These are phyloP conservation scores for Paramormyrops hopkinsi DNA, from an alignment of 2,797 vertebrate genomes.

Conservation along the genomic window DNA sequence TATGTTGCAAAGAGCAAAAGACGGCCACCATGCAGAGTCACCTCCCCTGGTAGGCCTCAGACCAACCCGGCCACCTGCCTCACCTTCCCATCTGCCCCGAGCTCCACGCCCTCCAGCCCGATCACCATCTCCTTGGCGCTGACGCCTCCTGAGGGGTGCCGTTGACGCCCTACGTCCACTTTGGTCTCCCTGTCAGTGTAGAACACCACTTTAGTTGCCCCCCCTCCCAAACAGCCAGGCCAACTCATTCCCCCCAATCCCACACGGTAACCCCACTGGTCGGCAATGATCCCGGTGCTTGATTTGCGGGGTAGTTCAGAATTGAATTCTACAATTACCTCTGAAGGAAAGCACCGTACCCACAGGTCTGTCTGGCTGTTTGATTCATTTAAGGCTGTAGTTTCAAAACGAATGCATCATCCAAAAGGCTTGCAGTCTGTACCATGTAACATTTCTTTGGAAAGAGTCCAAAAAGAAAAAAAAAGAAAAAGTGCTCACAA, in stretches of 20 bases:
- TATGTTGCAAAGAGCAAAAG: not conserved
- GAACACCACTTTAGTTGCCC: constrained; percentile 35
- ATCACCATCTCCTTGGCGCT: constrained; percentile 92
- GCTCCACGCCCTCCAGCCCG: constrained; percentile 93
- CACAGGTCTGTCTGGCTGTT: not conserved
- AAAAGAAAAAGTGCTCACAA: constrained; percentile 6
- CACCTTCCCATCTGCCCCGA: constrained; percentile 97
- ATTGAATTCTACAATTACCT: not conserved
- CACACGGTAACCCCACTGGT: not conserved
- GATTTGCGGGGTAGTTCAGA: not conserved
- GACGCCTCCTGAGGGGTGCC: constrained; percentile 81
- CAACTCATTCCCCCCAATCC: not conserved
- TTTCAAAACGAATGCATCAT: not conserved
- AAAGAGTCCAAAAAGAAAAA: not conserved
- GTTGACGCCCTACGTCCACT: constrained; percentile 81
- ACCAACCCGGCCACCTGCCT: constrained; percentile 27
- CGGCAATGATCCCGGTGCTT: not conserved
- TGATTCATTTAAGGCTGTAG: not conserved
- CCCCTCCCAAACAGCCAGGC: not conserved
- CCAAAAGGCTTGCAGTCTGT: not conserved
- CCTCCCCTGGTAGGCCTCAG: not conserved
- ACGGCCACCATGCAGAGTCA: not conserved
- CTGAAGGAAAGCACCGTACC: not conserved
- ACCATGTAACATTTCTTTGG: not conserved
- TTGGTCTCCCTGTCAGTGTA: constrained; percentile 77